Evolutionary conservation across 1,140 invertebrate genomes (phyloP).

Genomic region (Diabrotica undecimpunctata): DNA sequence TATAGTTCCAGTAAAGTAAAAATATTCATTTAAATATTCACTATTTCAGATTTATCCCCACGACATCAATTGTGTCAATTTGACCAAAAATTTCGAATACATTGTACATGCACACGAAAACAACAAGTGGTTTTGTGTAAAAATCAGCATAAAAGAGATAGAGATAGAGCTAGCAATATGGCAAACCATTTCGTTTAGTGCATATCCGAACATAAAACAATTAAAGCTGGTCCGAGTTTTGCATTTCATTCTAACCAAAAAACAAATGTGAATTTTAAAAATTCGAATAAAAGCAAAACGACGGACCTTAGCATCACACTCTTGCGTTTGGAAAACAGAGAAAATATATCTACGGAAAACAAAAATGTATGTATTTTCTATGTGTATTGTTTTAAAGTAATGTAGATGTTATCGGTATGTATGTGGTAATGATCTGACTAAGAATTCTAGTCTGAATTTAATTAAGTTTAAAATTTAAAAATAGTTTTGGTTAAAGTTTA

Average conservation of each 20-base stretch:
- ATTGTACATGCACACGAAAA: constrained; percentile 11
- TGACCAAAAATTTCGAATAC: not conserved
- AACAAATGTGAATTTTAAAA: not conserved
- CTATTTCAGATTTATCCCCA: no score
- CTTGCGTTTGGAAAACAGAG: constrained; percentile 35
- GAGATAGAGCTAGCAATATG: constrained; percentile 45
- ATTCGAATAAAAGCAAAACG: constrained; percentile 21
- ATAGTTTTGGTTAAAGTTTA: no score
- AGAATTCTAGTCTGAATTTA: no score
- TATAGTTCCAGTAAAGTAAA: no score
- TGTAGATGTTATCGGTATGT: no score
- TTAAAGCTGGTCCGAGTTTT: constrained; percentile 35
- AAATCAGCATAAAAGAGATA: constrained; percentile 41
- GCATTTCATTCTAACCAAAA: constrained; percentile 16
- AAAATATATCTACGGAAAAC: constrained; percentile 11
- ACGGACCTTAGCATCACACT: constrained; percentile 38
- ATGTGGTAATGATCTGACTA: no score
- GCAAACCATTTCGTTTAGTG: constrained; percentile 41
- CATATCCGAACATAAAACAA: constrained; percentile 41
- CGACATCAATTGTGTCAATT: no score
- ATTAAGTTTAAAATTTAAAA: no score
- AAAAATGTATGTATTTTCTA: no score
- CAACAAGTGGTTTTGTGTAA: constrained; percentile 32
- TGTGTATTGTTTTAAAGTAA: no score
- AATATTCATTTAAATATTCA: no score